phyloP scores from a whole-genome alignment of 2,888 invertebrate species.

The Drosophila planitibia region DNA sequence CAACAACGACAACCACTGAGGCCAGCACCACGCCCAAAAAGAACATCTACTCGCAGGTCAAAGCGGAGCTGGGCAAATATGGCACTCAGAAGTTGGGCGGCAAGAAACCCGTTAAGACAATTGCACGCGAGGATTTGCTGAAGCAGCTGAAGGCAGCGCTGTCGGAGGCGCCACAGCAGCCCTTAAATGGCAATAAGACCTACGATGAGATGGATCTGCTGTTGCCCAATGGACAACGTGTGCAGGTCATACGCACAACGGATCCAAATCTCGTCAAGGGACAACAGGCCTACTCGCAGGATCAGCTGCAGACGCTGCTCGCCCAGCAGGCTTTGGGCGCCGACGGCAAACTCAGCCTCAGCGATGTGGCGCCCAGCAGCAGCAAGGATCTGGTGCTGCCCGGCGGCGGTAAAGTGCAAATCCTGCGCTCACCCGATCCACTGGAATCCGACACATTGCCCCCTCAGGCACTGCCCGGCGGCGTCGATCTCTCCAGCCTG shows the following conservation, averaged over 20 bases:
- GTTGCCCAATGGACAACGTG: conserved; percentile 90
- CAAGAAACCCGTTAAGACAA: conserved; percentile 86
- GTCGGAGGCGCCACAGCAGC: conserved; percentile 89
- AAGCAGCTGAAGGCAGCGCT: conserved; percentile 91
- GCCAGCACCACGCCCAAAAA: conserved; percentile 86
- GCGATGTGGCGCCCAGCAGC: conserved; percentile 79
- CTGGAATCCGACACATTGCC: conserved; percentile 86
- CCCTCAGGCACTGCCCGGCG: conserved; percentile 72
- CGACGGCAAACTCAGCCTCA: conserved; percentile 66
- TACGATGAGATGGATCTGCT: conserved; percentile 91
- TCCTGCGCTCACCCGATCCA: conserved; percentile 89
- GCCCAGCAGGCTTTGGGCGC: conserved; percentile 71
- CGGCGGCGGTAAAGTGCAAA: conserved; percentile 91
- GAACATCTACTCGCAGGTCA: conserved; percentile 87
- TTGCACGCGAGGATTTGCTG: conserved; percentile 89
- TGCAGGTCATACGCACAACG: conserved; percentile 90
- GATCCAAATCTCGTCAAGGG: conserved; percentile 90
- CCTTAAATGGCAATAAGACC: conserved; percentile 88
- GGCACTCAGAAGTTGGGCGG: conserved; percentile 66
- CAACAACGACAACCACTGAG: conserved; percentile 87
- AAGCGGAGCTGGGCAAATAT: conserved; percentile 86
- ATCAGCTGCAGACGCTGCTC: conserved; percentile 85
- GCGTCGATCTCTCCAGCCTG: conserved; percentile 82
- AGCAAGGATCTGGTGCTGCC: conserved; percentile 90
- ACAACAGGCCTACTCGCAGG: conserved; percentile 85